Percentiles rank a stretch among this genome's conserved stretches.
phyloP scores from a whole-genome alignment of 2,797 vertebrate genomes.

The Synanceia verrucosa region DNA sequence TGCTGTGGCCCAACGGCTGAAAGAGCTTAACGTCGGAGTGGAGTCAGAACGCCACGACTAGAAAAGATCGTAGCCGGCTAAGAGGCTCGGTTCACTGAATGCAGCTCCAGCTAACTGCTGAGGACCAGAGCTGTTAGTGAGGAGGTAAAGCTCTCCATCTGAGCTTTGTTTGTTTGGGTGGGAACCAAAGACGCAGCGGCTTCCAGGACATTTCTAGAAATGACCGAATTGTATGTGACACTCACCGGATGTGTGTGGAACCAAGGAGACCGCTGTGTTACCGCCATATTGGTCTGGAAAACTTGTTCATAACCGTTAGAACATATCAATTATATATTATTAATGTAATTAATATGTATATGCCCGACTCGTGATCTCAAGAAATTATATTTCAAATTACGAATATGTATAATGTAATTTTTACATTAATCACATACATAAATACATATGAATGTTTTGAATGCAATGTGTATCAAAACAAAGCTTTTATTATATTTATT shows the following conservation, averaged over 20 bases:
- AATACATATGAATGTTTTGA: no score
- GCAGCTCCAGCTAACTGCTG: background rate
- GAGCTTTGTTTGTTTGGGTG: conserved; percentile 61
- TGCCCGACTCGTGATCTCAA: no score
- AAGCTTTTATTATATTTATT: no score
- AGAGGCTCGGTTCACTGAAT: background rate
- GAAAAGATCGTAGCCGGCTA: fast-evolving
- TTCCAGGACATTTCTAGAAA: conserved; percentile 47
- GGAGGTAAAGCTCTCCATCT: background rate
- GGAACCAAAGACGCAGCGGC: conserved; percentile 54
- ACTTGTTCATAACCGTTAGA: background rate
- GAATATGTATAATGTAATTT: no score
- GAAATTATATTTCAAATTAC: no score
- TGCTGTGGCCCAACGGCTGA: conserved; percentile 57
- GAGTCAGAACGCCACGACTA: background rate
- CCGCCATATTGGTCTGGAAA: background rate
- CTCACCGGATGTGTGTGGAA: conserved; percentile 36
- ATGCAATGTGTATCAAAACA: no score
- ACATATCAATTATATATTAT: no score
- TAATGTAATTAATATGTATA: no score
- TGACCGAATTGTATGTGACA: conserved; percentile 25
- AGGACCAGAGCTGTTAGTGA: background rate
- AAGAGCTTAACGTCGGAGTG: background rate
- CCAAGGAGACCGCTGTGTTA: no score
- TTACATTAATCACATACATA: no score